Evolutionary conservation across 2,113 vertebrate species (phyloP).

Genomic region (Triplophysa siluroides): DNA sequence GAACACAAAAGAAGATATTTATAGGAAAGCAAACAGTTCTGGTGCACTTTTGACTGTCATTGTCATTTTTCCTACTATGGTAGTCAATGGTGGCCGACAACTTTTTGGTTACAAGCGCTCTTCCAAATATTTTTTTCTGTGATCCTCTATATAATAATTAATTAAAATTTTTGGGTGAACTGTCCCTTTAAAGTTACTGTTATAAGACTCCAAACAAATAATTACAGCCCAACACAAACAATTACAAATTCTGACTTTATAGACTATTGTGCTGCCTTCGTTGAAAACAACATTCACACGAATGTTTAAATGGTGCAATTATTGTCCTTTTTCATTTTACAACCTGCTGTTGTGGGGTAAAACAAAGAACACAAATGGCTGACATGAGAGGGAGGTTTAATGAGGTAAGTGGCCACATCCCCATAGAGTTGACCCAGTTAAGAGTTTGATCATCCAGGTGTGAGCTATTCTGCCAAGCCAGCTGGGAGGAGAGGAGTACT

Average conservation of each 20-base stretch:
- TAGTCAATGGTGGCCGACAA: too few species aligned
- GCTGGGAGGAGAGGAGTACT: slow-evolving; percentile 29
- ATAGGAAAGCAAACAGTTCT: too few species aligned
- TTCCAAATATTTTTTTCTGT: too few species aligned
- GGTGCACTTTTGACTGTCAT: too few species aligned
- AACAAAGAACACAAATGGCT: background rate
- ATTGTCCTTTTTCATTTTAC: background rate
- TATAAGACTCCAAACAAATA: too few species aligned
- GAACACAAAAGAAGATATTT: too few species aligned
- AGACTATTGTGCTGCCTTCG: background rate
- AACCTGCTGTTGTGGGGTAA: background rate
- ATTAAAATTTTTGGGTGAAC: too few species aligned
- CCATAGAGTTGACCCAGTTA: slow-evolving; percentile 34
- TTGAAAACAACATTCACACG: background rate
- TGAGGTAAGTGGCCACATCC: slow-evolving; percentile 36
- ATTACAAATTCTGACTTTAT: background rate
- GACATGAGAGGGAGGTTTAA: slow-evolving; percentile 24
- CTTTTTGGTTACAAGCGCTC: too few species aligned
- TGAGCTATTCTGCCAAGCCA: slow-evolving; percentile 31
- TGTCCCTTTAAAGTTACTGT: too few species aligned
- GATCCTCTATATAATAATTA: too few species aligned
- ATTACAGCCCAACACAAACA: too few species aligned
- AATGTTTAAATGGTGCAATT: background rate
- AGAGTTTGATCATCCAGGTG: slow-evolving; percentile 47
- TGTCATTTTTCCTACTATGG: too few species aligned